Percentiles rank a stretch among this genome's conserved stretches.
Evolutionary conservation across 2,113 vertebrate species (phyloP).

Genomic region (Herpetotheres cachinnans): DNA sequence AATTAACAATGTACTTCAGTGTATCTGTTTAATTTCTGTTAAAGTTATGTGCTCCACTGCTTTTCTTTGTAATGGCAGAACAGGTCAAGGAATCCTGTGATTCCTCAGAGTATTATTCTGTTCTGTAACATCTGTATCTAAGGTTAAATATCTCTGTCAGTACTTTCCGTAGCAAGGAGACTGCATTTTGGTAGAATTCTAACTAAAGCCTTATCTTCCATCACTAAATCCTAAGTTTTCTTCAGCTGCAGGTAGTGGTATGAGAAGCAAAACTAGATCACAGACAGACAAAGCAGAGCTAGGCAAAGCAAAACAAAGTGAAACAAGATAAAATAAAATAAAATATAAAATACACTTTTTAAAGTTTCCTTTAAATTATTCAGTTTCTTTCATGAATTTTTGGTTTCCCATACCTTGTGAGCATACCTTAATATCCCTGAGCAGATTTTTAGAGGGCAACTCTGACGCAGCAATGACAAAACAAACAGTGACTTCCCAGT

Average conservation of each 20-base stretch:
- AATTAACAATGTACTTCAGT: not conserved
- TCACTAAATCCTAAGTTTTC: not conserved
- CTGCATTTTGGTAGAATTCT: not conserved
- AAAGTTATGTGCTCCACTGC: not conserved
- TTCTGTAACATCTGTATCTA: not conserved
- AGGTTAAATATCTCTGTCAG: not conserved
- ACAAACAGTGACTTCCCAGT: not conserved
- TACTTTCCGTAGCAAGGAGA: not conserved
- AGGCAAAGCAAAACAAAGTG: not conserved
- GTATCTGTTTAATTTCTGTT: not conserved
- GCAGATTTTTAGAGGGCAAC: not conserved
- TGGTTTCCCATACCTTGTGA: not conserved
- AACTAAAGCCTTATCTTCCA: not conserved
- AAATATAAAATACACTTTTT: accelerated
- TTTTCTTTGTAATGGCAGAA: not conserved
- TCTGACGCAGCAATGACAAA: not conserved
- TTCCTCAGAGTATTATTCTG: not conserved
- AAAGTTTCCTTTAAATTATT: not conserved
- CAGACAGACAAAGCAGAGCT: not conserved
- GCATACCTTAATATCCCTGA: not conserved
- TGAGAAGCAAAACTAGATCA: not conserved
- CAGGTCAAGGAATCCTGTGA: not conserved
- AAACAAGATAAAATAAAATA: not conserved
- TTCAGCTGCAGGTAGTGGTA: not conserved
- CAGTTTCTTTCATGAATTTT: not conserved